Base-by-base conservation (phyloP, 2,888 invertebrate genomes). In the Lasioglossum leucozonium region DNA sequence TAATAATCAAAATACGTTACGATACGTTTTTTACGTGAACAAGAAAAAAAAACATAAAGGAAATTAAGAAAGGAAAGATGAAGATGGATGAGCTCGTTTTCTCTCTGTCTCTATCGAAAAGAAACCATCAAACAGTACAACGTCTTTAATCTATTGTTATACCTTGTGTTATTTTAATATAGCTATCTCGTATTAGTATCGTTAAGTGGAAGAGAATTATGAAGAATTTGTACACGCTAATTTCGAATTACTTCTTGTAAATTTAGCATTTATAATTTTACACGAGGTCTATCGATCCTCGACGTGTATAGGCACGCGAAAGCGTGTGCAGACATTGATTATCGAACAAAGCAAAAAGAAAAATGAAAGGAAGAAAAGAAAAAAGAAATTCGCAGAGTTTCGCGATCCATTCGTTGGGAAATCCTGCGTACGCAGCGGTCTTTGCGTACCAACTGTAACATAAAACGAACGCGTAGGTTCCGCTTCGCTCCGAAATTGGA, bases 1-100 rank as follows among this genome's bases (percentile, higher is more conserved):
- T 79, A 90, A 69, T 87, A 86, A 91, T 91, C 88, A 90, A 91
- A 91, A 88, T 87, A 74, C 51, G 72, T 88, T 79, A 81, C 75
- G 62, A 81, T 55, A n/a, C 47, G 67, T 86, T 89, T 87, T 89
- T 88, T 88, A 88, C 82, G 58, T 81, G 73, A 72, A 72, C 47
- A 44, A 80, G 42, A 26, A 76, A 80, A 58, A 58, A 30, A 37
- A 34, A 65, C 37, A 74, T 42, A 55, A 75, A 16, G 30, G 37
- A 47, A 73, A 73, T 16, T 37, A 37, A 67, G 75, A 26, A 44
- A 65, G 62, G 30, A 44, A 76, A 73, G 69, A 40, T 13, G 37
- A 13, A 67, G 67, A n/a, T 40, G 67, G 67, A n/a, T 40, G 69
- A 22, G 40, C 37, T 22, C 67, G 34, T 37, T 69, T n/a, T 69